These are phyloP conservation scores for Pseudochaenichthys georgianus DNA, from an alignment of 2,797 vertebrate species.

Conservation along the genomic window DNA sequence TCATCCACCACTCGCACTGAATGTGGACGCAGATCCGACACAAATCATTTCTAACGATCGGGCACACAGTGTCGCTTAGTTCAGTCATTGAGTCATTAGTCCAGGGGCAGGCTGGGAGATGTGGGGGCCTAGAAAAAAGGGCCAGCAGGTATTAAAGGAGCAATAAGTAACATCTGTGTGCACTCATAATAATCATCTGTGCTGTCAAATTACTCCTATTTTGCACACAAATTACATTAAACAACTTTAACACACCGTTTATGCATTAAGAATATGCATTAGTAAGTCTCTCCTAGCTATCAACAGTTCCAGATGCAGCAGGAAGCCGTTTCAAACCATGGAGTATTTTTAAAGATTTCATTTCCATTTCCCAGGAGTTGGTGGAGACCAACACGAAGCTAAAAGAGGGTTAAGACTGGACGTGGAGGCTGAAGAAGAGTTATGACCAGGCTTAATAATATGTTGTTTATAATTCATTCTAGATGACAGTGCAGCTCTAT, in stretches of 20 bases:
- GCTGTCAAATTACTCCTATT: too few species aligned
- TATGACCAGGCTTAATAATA: too few species aligned
- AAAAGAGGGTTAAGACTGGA: too few species aligned
- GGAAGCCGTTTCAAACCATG: too few species aligned
- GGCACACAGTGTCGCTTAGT: slow-evolving; percentile 5
- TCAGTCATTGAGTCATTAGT: slow-evolving; percentile 28
- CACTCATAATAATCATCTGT: background rate
- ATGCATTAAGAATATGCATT: background rate
- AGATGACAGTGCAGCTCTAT: background rate
- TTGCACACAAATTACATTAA: too few species aligned
- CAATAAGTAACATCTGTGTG: background rate
- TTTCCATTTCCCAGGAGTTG: too few species aligned
- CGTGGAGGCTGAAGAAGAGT: too few species aligned
- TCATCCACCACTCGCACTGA: background rate
- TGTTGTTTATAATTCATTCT: too few species aligned
- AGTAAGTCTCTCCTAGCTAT: too few species aligned
- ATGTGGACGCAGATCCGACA: slow-evolving; percentile 1
- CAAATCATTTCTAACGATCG: background rate
- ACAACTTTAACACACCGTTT: background rate
- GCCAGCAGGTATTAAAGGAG: background rate
- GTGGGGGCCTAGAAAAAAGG: background rate
- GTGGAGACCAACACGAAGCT: too few species aligned
- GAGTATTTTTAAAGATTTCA: too few species aligned
- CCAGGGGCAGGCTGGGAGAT: background rate
- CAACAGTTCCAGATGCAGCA: too few species aligned